phyloP scores from a whole-genome alignment of 2,113 vertebrate genomes.

The Rhagologus leucostigma region DNA sequence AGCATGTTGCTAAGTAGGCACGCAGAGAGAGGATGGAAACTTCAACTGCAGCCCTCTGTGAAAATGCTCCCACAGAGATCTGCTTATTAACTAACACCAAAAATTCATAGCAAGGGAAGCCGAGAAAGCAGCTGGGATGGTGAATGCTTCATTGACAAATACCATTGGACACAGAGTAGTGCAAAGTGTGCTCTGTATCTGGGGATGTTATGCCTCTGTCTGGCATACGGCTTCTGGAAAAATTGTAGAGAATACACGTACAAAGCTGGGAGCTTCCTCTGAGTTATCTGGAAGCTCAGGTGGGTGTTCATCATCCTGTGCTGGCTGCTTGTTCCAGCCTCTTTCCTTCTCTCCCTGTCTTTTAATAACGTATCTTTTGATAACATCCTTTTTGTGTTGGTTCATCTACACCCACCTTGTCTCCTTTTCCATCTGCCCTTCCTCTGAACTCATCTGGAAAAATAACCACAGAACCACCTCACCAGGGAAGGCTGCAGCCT shows the following conservation, averaged over 20 bases:
- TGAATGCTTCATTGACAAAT: not conserved
- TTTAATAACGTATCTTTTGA: not conserved
- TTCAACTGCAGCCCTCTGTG: not conserved
- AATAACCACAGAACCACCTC: not conserved
- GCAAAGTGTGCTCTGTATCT: not conserved
- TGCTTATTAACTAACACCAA: not conserved
- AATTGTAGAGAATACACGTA: not conserved
- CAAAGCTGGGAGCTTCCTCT: not conserved
- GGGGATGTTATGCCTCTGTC: not conserved
- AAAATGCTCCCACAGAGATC: constrained; percentile 29
- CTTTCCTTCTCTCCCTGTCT: not conserved
- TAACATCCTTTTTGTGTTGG: not conserved
- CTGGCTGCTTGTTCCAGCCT: not conserved
- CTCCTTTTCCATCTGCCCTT: not conserved
- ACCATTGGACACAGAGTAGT: not conserved
- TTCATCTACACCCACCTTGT: not conserved
- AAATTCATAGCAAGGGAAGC: not conserved
- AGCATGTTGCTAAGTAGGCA: not conserved
- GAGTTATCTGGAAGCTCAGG: not conserved
- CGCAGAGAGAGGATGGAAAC: not conserved
- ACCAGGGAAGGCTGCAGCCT: not conserved
- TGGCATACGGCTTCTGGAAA: not conserved
- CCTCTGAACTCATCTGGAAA: not conserved
- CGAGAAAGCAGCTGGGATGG: not conserved
- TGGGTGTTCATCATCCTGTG: not conserved